Evolutionary conservation across 2,888 invertebrate species (phyloP).

Genomic region (Dryobota labecula): DNA sequence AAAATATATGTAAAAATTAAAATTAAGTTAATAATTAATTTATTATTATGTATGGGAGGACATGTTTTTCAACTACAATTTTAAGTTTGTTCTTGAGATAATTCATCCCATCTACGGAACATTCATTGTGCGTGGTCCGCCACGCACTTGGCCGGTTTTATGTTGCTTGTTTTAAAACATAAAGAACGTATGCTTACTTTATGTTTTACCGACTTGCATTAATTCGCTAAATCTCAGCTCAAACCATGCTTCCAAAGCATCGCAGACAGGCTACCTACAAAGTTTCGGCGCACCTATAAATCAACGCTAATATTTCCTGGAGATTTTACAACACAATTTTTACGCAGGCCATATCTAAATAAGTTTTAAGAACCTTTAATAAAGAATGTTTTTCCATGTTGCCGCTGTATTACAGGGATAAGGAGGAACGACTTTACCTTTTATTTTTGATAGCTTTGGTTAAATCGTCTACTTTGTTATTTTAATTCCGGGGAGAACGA

Average conservation of each 20-base stretch:
- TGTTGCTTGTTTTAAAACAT: constrained; percentile 22
- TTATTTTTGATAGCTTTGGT: constrained; percentile 57
- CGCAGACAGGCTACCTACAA: constrained; percentile 48
- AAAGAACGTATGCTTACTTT: constrained; percentile 31
- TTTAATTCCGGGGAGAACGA: constrained; percentile 54
- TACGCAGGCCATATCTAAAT: constrained; percentile 45
- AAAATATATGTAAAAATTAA: too few species aligned
- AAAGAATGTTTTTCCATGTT: constrained; percentile 51
- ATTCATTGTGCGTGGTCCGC: too few species aligned
- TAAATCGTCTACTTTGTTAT: constrained; percentile 56
- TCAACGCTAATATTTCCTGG: constrained; percentile 58
- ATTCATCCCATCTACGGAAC: too few species aligned
- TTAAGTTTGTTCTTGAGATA: too few species aligned
- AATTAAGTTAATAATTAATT: too few species aligned
- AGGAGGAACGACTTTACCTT: constrained; percentile 50
- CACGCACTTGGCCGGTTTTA: too few species aligned
- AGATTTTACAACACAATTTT: constrained; percentile 62
- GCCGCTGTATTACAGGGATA: constrained; percentile 46
- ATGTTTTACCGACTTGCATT: constrained; percentile 32
- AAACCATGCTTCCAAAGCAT: constrained; percentile 48
- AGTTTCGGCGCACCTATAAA: constrained; percentile 61
- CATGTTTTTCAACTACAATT: too few species aligned
- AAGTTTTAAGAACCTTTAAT: constrained; percentile 54
- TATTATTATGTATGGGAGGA: too few species aligned
- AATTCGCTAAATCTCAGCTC: constrained; percentile 49